Evolutionary conservation across 35 echinoderm and acorn worm species (phyloP), one percentile per base, ranked within the genome.

Genomic region (Apostichopus japonicus): DNA sequence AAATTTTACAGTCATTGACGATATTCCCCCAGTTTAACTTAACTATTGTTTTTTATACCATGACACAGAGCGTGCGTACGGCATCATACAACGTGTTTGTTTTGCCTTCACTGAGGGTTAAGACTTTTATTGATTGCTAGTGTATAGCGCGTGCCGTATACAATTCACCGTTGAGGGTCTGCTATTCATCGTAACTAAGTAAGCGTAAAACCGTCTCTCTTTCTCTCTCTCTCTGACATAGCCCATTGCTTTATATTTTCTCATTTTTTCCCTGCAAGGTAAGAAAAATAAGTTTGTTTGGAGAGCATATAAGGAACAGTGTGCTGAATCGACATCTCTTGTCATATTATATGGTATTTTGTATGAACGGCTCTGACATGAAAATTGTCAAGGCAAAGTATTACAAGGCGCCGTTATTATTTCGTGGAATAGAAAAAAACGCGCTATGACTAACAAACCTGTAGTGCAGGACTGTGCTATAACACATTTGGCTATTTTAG

Each of bases 121-220:
- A 25, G 27, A 53, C 15, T 16, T 23, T n/a, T 84, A 84, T 84
- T 59, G 81, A 84, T 84, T 54, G 81, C 8, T 58, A 57, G 54
- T 8, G 54, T 84, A 84, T 23, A 16, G 55, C 81, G 54, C 81
- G 81, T 84, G 81, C 56, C 53, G 10, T 57, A n/a, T 58, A 57
- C 81, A 58, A 58, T 84, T 84, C 81, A 84, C 23, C 17, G 54
- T 52, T 8, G 57, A 57, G 19, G 24, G 4, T 57, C 55, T 5
- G 81, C 81, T 58, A 84, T 84, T 84, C 81, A 84, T 23, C 81
- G 81, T 84, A 58, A 17, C 81, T 59, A 84, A 84, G 81, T 58
- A 84, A 84, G 81, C 81, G 81, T 84, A 23, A 84, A 84, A 44
- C 33, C 33, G 33, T 44, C 33, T 44, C 33, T 44, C 33, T 44